Percentiles rank a stretch among this genome's conserved stretches.
These are phyloP conservation scores for Sebastiscus albofasciatus DNA, from an alignment of 2,797 vertebrate species.

Conservation along the genomic window DNA sequence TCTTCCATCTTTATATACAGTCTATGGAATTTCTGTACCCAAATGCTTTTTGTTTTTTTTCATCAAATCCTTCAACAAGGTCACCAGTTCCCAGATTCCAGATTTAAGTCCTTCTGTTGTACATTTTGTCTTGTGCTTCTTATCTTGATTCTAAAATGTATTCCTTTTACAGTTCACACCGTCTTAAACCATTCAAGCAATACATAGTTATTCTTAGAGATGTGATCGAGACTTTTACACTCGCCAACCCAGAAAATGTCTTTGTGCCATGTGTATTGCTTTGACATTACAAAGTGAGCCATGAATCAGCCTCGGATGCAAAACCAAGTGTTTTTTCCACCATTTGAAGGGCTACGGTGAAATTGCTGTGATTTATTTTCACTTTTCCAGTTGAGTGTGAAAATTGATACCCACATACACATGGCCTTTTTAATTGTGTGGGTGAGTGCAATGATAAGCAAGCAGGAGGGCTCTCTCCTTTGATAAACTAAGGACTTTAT, in stretches of 20 bases:
- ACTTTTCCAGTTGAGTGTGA: slow-evolving; percentile 42
- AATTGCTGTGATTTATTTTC: slow-evolving; percentile 47
- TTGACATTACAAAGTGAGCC: slow-evolving; percentile 13
- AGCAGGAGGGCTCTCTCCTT: slow-evolving; percentile 37
- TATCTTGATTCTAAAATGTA: neutral
- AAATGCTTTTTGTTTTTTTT: neutral
- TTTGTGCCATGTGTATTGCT: neutral
- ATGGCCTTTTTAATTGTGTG: slow-evolving; percentile 53
- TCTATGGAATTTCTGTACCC: neutral
- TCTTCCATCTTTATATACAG: neutral
- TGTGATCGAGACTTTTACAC: neutral
- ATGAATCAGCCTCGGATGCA: slow-evolving; percentile 18
- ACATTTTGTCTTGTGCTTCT: neutral
- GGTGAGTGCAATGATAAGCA: slow-evolving; percentile 54
- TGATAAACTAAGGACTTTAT: slow-evolving; percentile 63
- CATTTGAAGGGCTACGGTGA: neutral
- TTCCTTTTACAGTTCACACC: neutral
- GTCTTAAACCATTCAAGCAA: neutral
- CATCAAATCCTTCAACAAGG: neutral
- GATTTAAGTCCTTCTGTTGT: neutral
- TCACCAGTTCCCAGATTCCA: neutral
- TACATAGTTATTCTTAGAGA: neutral
- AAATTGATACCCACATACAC: slow-evolving; percentile 37
- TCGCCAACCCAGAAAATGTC: neutral
- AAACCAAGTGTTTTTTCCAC: slow-evolving; percentile 15